phyloP scores from a whole-genome alignment of 2,113 vertebrate species.

The Myotis yumanensis region DNA sequence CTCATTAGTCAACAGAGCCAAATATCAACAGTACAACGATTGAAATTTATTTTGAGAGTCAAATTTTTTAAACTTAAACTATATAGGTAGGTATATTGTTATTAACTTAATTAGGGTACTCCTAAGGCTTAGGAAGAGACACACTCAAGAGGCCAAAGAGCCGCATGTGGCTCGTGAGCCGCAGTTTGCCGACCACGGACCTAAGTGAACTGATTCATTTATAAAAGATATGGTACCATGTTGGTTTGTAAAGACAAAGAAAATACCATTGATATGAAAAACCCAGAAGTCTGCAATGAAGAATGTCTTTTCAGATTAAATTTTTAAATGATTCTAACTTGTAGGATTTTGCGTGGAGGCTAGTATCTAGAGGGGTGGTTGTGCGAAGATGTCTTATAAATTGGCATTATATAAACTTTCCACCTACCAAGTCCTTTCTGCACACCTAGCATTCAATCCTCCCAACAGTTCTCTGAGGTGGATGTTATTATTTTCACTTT shows the following conservation, averaged over 20 bases:
- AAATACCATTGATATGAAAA: background rate
- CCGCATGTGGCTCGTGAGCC: no score
- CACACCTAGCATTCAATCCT: background rate
- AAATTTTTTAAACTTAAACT: no score
- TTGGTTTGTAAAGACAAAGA: conserved; percentile 29
- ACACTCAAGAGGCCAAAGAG: no score
- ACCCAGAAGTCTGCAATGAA: background rate
- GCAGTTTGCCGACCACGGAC: no score
- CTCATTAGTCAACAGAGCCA: no score
- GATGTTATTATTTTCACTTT: background rate
- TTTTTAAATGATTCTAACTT: background rate
- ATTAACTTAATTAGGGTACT: no score
- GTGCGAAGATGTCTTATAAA: background rate
- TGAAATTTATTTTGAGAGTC: no score
- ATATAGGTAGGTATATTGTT: no score
- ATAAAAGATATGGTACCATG: background rate
- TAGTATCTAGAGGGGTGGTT: background rate
- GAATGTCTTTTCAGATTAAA: background rate
- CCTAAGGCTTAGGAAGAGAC: no score
- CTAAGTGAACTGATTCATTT: background rate
- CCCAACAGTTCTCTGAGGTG: background rate
- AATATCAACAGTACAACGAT: no score
- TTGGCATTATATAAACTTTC: background rate
- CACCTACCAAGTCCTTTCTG: background rate
- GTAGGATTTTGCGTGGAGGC: background rate